Base-by-base conservation (phyloP, 2,888 invertebrate genomes). In the Psylliodes chrysocephalus region DNA sequence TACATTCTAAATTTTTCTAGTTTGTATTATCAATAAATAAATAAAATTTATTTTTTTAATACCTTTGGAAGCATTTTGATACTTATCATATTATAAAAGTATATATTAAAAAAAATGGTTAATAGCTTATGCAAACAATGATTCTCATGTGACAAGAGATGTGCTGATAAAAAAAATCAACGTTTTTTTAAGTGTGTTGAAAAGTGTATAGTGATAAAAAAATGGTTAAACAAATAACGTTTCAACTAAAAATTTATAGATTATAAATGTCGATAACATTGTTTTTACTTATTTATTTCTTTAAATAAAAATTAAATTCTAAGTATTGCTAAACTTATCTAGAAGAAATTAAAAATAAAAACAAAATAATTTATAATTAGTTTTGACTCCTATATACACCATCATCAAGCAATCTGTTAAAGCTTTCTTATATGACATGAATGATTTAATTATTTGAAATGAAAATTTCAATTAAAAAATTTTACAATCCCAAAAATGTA, bases 171-270 rank as follows among this genome's bases (percentile, higher is more conserved):
- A 25, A 28, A 19, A 10, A 42, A 25, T 42, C 25, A 54, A 46
- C 46, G 10, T 49, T 17, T 38, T 35, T 38, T 44, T 30, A 42
- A 55, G 19, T 44, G 44, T 14, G 42, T 44, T 18, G 18, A 55
- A 25, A 54, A 54, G 15, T 44, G n/a, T 10, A 44, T 44, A 55
- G 35, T n/a, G 35, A 56, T 56, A 56, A 56, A 56, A n/a, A 55
- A 56, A 56, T 56, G 12, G 3, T 19, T 44, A 12, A 30, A 30
- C 10, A 28, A 55, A 55, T 17, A 42, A 55, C 2, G 19, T 17
- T n/a, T 35, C 22, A 44, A 54, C 40, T 54, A 28, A 42, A n/a
- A 55, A 52, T 42, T 42, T 17, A 17, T 42, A 42, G 15, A 38
- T 38, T 38, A 15, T 38, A 38, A 14, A 38, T 38, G 2, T 14